phyloP scores from a whole-genome alignment of 1,140 invertebrate genomes.

The Neodiprion pinetum region DNA sequence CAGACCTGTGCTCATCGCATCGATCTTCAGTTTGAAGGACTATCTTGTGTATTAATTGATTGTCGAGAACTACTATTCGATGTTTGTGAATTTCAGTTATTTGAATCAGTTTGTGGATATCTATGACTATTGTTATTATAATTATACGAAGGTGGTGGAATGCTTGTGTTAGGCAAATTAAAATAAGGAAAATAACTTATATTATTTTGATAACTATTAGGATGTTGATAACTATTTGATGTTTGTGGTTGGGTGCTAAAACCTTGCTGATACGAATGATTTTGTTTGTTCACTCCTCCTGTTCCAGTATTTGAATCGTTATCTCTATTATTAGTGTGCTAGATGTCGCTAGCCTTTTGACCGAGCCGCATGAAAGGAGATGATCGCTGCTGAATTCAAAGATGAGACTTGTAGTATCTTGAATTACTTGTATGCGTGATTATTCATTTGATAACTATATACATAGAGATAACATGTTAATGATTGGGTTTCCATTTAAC shows the following conservation, averaged over 20 bases:
- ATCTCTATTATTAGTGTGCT: neutral
- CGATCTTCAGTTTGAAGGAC: slow-evolving; percentile 26
- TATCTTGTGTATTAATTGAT: neutral
- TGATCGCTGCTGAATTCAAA: too few relatives aligned
- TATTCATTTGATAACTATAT: too few relatives aligned
- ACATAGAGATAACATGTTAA: too few relatives aligned
- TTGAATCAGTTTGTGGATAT: neutral
- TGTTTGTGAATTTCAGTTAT: neutral
- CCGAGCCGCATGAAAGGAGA: too few relatives aligned
- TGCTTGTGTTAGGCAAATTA: neutral
- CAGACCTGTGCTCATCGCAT: slow-evolving; percentile 12
- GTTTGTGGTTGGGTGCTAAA: neutral
- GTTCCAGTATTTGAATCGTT: neutral
- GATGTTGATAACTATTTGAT: neutral
- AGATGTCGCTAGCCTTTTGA: too few relatives aligned
- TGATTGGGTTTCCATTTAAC: too few relatives aligned
- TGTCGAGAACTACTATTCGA: neutral
- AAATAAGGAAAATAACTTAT: neutral
- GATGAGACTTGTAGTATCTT: too few relatives aligned
- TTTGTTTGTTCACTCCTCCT: neutral
- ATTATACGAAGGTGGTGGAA: slow-evolving; percentile 8
- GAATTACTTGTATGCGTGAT: too few relatives aligned
- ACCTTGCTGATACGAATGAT: neutral
- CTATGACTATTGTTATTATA: neutral
- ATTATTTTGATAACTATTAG: neutral